Conservation (phyloP, 2,888 invertebrate species). For the Dicycla oo region DNA sequence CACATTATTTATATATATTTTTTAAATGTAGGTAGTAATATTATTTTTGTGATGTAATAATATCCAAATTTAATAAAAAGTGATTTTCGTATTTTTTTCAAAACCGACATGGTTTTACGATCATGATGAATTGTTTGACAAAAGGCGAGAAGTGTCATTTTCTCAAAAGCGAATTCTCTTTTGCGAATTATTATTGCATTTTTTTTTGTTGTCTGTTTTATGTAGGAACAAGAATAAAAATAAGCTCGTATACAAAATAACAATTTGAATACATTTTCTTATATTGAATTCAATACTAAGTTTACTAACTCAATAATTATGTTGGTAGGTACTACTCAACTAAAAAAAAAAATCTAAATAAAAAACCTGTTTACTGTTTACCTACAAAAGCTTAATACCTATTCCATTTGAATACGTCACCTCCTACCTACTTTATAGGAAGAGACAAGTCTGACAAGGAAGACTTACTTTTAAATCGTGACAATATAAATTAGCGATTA, state of each 20-base stretch:
- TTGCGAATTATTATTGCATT: slow-evolving; percentile 13
- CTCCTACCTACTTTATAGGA: slow-evolving; percentile 16
- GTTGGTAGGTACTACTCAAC: no score
- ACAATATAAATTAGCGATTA: slow-evolving; percentile 45
- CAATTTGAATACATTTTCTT: background rate
- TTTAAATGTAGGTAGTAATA: no score
- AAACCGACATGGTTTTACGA: no score
- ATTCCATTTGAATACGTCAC: slow-evolving; percentile 32
- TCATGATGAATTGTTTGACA: background rate
- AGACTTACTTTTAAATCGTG: slow-evolving; percentile 36
- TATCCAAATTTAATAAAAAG: no score
- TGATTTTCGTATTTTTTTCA: no score
- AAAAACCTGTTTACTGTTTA: slow-evolving; percentile 25
- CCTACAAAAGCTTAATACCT: background rate
- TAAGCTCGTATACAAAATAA: background rate
- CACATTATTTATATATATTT: no score
- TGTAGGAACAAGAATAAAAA: background rate
- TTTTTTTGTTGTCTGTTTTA: slow-evolving; percentile 1
- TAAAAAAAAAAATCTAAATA: background rate
- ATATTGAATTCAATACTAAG: background rate
- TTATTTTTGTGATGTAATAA: no score
- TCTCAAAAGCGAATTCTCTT: slow-evolving; percentile 1
- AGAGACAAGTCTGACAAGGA: slow-evolving; percentile 8
- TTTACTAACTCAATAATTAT: background rate
- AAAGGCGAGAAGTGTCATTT: slow-evolving; percentile 8